Evolutionary conservation across 2,113 vertebrate species (phyloP).

Genomic region (Alligator mississippiensis): DNA sequence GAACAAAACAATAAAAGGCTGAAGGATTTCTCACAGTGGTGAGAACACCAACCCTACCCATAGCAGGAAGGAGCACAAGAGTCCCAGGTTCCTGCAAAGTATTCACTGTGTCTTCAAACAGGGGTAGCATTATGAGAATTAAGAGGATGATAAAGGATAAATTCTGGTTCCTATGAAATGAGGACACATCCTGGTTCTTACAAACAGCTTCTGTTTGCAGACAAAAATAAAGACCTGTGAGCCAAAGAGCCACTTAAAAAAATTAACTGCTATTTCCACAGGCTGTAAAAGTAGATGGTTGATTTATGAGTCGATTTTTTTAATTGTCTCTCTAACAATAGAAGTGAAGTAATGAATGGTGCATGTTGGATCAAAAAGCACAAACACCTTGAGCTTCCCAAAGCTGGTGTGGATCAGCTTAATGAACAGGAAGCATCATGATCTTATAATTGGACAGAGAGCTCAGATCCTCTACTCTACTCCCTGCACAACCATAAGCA

Average conservation of each 20-base stretch:
- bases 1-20: not conserved
- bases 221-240: not conserved
- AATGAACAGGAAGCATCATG: not conserved
- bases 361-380: not conserved
- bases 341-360: too few species aligned
- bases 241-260: not conserved
- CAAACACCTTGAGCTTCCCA: not conserved
- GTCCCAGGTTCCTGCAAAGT: not conserved
- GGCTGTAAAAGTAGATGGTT: not conserved
- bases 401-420: not conserved
- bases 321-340: too few species aligned
- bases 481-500: not conserved
- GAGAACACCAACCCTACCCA: not conserved
- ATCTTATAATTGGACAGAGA: not conserved
- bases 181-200: not conserved
- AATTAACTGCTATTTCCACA: not conserved
- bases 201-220: not conserved
- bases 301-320: fast-evolving
- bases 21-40: slow-evolving; percentile 7
- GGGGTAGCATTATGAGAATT: not conserved
- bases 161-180: not conserved
- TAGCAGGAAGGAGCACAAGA: not conserved
- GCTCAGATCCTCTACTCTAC: not conserved
- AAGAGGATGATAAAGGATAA: not conserved
- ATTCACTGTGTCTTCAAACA: not conserved